Conservation (phyloP, 2,888 invertebrate species). For the Gari tellinella region DNA sequence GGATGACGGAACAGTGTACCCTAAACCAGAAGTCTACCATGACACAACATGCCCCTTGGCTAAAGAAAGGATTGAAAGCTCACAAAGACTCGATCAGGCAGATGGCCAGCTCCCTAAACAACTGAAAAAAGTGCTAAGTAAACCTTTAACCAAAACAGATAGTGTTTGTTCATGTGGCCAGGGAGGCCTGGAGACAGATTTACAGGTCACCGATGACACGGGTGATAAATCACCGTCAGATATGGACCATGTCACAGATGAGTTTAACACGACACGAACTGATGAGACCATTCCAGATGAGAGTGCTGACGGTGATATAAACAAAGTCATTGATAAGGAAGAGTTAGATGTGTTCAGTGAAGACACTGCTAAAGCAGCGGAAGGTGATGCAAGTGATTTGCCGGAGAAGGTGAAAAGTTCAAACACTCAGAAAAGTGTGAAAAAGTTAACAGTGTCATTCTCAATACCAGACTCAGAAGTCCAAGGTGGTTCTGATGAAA, state of each 20-base stretch:
- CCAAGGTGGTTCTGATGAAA: not conserved
- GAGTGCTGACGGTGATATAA: conserved; percentile 7
- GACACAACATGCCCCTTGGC: conserved; percentile 54
- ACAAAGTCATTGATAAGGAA: conserved; percentile 3
- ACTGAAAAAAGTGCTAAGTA: conserved; percentile 30
- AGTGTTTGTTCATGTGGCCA: conserved; percentile 69
- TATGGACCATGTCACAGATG: conserved; percentile 8
- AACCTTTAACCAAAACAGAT: conserved; percentile 43
- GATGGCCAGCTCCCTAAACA: too few species aligned
- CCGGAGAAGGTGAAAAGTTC: conserved; percentile 15
- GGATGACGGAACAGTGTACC: conserved; percentile 58
- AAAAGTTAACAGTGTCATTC: conserved; percentile 48
- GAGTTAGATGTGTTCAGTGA: not conserved
- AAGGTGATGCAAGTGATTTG: not conserved
- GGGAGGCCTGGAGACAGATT: conserved; percentile 14
- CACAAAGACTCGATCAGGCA: conserved; percentile 4
- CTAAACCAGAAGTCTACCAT: conserved; percentile 79
- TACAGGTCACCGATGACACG: conserved; percentile 6
- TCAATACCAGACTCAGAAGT: conserved; percentile 39
- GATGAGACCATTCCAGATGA: conserved; percentile 15
- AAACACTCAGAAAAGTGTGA: conserved; percentile 17
- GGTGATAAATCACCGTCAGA: conserved; percentile 6
- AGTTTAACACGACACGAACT: conserved; percentile 11
- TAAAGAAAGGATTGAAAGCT: conserved; percentile 21
- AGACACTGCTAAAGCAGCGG: not conserved